phyloP scores from a whole-genome alignment of 2,888 invertebrate species.

The Ochropleura leucogaster region DNA sequence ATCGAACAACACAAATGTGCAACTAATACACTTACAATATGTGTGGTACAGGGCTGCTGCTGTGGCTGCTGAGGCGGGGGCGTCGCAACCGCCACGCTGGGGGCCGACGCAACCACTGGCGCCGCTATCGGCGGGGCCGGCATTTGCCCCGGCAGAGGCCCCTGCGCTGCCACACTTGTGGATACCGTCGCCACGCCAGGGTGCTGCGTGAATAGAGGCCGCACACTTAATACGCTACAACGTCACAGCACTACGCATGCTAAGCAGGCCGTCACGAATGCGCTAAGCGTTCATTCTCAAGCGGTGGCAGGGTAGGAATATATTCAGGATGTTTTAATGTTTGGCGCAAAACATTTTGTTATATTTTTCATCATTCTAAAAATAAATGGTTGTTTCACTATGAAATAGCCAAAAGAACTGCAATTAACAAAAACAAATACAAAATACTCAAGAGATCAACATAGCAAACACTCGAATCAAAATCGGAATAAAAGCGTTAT shows the following conservation, averaged over 20 bases:
- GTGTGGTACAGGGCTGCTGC: constrained; percentile 75
- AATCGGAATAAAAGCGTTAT: constrained; percentile 39
- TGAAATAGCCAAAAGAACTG: constrained; percentile 13
- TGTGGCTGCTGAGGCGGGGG: constrained; percentile 65
- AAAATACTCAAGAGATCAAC: constrained; percentile 5
- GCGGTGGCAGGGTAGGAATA: constrained; percentile 55
- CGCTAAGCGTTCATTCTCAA: constrained; percentile 68
- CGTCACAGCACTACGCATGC: constrained; percentile 36
- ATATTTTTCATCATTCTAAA: background rate
- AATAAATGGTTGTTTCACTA: background rate
- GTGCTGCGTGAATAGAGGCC: constrained; percentile 75
- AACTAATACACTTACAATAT: constrained; percentile 68
- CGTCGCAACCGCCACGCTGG: constrained; percentile 64
- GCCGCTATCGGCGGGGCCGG: constrained; percentile 69
- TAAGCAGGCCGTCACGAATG: constrained; percentile 43
- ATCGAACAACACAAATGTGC: background rate
- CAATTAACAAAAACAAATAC: background rate
- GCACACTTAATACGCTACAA: constrained; percentile 44
- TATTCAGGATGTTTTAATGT: constrained; percentile 57
- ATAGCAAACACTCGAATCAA: constrained; percentile 34
- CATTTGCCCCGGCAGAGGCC: constrained; percentile 75
- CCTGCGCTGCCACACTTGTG: constrained; percentile 82
- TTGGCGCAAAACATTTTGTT: constrained; percentile 55
- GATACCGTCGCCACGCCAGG: constrained; percentile 86
- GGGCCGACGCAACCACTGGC: constrained; percentile 74